These are phyloP conservation scores for Aldabrachelys gigantea DNA, from an alignment of 2,113 vertebrate genomes.

Conservation along the genomic window DNA sequence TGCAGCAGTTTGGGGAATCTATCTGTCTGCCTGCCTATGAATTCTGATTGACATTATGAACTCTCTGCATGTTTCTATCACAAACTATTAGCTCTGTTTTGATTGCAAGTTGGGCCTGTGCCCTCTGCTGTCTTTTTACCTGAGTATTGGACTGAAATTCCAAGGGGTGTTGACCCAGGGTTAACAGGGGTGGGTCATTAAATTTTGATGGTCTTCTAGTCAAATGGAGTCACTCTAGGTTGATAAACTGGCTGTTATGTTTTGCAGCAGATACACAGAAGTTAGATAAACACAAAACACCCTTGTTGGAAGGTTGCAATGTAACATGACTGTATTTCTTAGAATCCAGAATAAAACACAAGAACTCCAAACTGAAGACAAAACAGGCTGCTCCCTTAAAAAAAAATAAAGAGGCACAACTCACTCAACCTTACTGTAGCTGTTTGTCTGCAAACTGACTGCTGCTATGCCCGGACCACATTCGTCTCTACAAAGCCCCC, in stretches of 20 bases:
- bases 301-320: background rate
- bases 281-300: background rate
- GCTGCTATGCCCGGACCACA: background rate
- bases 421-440: background rate
- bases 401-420: background rate
- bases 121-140: background rate
- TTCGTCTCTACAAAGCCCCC: background rate
- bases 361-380: background rate
- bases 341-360: background rate
- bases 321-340: background rate
- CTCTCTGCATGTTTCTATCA: background rate
- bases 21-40: background rate
- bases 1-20: too few species aligned
- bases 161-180: too few species aligned
- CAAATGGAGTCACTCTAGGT: background rate
- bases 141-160: background rate
- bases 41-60: background rate
- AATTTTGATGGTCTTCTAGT: background rate
- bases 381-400: background rate
- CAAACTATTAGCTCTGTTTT: background rate
- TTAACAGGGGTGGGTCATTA: background rate
- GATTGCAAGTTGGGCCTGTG: too few species aligned
- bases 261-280: background rate
- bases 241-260: background rate
- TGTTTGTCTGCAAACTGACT: background rate